These are phyloP conservation scores for Phycodurus eques DNA, from an alignment of 2,113 vertebrate species.

Conservation along the genomic window DNA sequence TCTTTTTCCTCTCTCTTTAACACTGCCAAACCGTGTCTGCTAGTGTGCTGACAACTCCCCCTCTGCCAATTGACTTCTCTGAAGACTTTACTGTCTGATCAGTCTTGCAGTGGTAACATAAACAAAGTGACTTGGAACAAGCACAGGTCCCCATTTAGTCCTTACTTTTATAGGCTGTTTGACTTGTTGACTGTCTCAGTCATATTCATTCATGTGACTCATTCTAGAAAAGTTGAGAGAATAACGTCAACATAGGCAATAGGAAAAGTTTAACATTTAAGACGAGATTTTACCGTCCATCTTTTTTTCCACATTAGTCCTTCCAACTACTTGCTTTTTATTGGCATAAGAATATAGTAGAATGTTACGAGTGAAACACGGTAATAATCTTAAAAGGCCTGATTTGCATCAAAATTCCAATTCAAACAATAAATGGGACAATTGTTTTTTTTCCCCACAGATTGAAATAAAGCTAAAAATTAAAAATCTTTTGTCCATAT, in stretches of 20 bases:
- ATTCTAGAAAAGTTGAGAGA: background rate
- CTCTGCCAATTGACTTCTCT: slow-evolving; percentile 6
- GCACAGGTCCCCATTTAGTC: slow-evolving; percentile 3
- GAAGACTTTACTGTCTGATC: slow-evolving; percentile 1
- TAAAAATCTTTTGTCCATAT: too few relatives aligned
- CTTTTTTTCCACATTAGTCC: background rate
- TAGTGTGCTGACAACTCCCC: background rate
- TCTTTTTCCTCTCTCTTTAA: slow-evolving; percentile 1
- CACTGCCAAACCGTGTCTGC: slow-evolving; percentile 1
- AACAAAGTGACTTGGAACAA: slow-evolving; percentile 1
- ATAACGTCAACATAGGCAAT: background rate
- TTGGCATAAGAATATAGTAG: too few relatives aligned
- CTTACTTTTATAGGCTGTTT: slow-evolving; percentile 6
- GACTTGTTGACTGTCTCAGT: background rate
- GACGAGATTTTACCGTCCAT: background rate
- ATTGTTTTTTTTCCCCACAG: too few relatives aligned
- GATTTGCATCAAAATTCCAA: too few relatives aligned
- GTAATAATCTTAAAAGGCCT: too few relatives aligned
- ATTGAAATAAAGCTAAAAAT: too few relatives aligned
- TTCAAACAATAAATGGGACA: too few relatives aligned
- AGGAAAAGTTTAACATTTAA: background rate
- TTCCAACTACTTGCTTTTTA: background rate
- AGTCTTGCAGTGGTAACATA: background rate
- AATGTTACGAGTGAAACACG: too few relatives aligned
- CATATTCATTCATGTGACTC: background rate